Evolutionary conservation across 2,888 invertebrate genomes (phyloP).

Genomic region (Meiosimyza platycephala): DNA sequence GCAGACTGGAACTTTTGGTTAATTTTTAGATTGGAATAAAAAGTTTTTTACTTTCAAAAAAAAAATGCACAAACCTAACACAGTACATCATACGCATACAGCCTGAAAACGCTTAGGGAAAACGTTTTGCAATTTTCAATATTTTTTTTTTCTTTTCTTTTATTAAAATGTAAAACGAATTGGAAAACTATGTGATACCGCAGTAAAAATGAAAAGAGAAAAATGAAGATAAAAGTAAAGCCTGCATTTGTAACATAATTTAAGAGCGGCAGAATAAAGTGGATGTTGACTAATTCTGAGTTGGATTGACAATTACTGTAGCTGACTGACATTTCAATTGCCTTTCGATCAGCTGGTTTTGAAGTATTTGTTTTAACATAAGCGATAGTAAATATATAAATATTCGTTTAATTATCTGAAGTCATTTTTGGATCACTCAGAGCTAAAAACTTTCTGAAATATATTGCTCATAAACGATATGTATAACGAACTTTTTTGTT

Average conservation of each 20-base stretch:
- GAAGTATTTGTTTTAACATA: conserved; percentile 23
- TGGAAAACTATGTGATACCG: not conserved
- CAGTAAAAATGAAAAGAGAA: not conserved
- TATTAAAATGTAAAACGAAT: conserved; percentile 17
- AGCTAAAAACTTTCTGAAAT: no score
- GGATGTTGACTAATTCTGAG: not conserved
- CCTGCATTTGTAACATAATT: conserved; percentile 29
- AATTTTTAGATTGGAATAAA: no score
- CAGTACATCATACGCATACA: no score
- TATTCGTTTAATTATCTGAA: no score
- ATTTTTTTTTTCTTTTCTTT: not conserved
- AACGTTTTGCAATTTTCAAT: not conserved
- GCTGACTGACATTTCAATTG: conserved; percentile 23
- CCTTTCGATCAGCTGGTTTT: conserved; percentile 24
- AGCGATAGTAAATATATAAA: not conserved
- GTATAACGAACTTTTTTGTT: no score
- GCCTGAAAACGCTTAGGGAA: not conserved
- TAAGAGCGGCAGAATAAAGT: conserved; percentile 11
- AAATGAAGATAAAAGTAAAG: not conserved
- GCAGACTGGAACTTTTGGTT: no score
- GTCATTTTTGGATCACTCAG: no score
- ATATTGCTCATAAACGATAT: no score
- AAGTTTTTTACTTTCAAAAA: no score
- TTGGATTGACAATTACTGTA: conserved; percentile 11
- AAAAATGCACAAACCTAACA: no score